phyloP scores from a whole-genome alignment of 2,888 invertebrate species.

The Empis stercorea region DNA sequence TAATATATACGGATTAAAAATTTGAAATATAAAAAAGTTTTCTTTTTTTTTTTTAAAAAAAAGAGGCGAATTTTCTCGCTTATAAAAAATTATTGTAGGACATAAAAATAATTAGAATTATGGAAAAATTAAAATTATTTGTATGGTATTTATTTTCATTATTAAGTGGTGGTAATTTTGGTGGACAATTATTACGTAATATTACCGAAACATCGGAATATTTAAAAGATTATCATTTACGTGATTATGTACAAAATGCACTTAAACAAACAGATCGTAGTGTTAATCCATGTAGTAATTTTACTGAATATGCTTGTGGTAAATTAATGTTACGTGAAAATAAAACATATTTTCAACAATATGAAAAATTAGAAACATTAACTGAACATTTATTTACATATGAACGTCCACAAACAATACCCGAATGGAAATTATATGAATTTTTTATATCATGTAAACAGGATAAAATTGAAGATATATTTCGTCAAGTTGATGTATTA shows the following conservation, averaged over 20 bases:
- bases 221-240: neutral
- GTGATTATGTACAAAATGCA: neutral
- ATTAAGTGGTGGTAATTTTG: slow-evolving; percentile 1
- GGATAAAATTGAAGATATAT: neutral
- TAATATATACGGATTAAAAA: no score
- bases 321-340: neutral
- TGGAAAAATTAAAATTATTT: slow-evolving; percentile 1
- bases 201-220: neutral
- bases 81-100: no score
- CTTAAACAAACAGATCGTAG: neutral
- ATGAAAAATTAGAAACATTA: neutral
- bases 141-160: slow-evolving; percentile 2
- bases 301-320: slow-evolving; percentile 1
- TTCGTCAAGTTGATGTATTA: slow-evolving; percentile 1
- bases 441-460: neutral
- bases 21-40: no score
- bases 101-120: neutral
- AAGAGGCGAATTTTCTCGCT: no score
- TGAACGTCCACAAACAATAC: neutral
- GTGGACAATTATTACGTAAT: slow-evolving; percentile 1
- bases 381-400: slow-evolving; percentile 1
- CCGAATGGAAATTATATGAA: slow-evolving; percentile 1
- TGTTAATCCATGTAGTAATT: slow-evolving; percentile 1
- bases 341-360: neutral
- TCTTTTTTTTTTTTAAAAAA: no score